These are phyloP conservation scores for Rhizoglyphus robini DNA, from an alignment of 1,140 invertebrate species.

Conservation along the genomic window DNA sequence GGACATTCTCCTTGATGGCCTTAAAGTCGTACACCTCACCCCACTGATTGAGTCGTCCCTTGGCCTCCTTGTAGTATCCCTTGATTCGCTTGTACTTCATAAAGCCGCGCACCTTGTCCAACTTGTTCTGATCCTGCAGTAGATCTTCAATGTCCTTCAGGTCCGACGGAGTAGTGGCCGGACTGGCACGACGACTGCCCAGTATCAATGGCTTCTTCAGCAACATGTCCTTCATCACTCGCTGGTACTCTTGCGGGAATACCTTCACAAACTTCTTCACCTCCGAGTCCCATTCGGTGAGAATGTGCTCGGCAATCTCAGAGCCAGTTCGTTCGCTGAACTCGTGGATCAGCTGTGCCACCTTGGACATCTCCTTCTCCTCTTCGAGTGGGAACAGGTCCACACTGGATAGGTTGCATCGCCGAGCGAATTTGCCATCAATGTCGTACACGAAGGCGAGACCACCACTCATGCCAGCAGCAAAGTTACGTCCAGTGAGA, in stretches of 20 bases:
- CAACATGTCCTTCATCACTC: conserved; percentile 62
- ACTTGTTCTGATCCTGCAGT: conserved; percentile 46
- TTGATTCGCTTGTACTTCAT: conserved; percentile 86
- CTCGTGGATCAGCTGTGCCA: conserved; percentile 64
- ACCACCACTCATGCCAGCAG: conserved; percentile 95
- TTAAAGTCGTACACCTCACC: conserved; percentile 85
- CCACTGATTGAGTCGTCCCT: conserved; percentile 80
- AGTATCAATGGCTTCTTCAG: conserved; percentile 30
- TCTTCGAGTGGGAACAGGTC: conserved; percentile 65
- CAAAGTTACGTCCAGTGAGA: conserved; percentile 91
- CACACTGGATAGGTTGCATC: conserved; percentile 83
- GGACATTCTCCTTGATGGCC: conserved; percentile 68
- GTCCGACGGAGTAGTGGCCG: conserved; percentile 28
- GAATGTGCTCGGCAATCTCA: conserved; percentile 57
- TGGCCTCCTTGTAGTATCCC: conserved; percentile 62
- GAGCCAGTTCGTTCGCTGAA: conserved; percentile 84
- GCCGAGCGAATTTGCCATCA: conserved; percentile 37
- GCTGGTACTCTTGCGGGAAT: conserved; percentile 92
- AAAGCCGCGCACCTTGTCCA: conserved; percentile 74
- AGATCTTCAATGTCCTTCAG: conserved; percentile 70
- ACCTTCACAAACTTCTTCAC: conserved; percentile 72
- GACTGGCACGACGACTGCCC: conserved; percentile 19
- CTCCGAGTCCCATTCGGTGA: conserved; percentile 59
- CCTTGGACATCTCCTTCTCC: conserved; percentile 60
- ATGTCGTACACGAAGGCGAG: conserved; percentile 89